Evolutionary conservation across 2,797 vertebrate species (phyloP).

Genomic region (Acanthiza pusilla): DNA sequence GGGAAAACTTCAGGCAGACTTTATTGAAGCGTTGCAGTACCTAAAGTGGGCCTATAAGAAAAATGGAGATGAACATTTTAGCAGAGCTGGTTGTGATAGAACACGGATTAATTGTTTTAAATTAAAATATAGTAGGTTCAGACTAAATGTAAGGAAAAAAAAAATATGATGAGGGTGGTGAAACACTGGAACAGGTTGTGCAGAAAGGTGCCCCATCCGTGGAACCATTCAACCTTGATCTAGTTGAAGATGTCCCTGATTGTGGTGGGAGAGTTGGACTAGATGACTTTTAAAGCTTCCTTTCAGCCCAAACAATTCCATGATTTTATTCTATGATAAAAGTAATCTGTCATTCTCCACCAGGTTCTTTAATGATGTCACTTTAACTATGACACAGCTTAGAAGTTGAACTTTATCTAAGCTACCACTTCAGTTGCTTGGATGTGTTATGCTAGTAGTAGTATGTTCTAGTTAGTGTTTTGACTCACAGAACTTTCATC

Average conservation of each 20-base stretch:
- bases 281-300: not conserved
- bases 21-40: not conserved
- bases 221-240: not conserved
- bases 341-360: not conserved
- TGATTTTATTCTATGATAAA: not conserved
- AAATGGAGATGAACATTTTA: not conserved
- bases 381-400: not conserved
- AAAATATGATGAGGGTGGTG: rapidly evolving
- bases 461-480: not conserved
- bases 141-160: not conserved
- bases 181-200: not conserved
- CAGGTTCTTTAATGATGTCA: not conserved
- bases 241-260: not conserved
- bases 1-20: not conserved
- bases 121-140: not conserved
- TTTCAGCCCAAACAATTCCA: not conserved
- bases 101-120: not conserved
- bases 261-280: rapidly evolving
- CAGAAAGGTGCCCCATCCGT: rapidly evolving
- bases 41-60: not conserved
- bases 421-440: not conserved
- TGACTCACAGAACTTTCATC: not conserved
- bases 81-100: rapidly evolving
- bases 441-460: not conserved
- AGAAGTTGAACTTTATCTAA: not conserved